Evolutionary conservation across 2,797 vertebrate genomes (phyloP), one percentile per base, ranked within the genome.

Genomic region (Columba guinea): DNA sequence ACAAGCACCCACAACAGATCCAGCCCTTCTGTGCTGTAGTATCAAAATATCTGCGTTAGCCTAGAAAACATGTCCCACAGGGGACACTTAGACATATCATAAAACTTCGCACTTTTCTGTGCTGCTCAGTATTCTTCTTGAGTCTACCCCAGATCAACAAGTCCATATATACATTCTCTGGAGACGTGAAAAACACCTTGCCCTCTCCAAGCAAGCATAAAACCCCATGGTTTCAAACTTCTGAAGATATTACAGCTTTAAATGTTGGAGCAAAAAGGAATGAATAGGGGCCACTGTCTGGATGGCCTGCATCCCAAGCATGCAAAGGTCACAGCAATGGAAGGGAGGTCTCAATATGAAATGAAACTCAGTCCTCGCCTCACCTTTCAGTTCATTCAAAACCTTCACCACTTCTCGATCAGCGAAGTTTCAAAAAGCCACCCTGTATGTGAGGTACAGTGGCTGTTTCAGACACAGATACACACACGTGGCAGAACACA

Each of bases 401-500:
- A 58, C 11, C 8, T 68, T 80, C 59, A 19, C 30, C 7, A 0
- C 32, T 60, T 76, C 55, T 78, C 18, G 0, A n/a, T 67, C 20
- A 64, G 18, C 21, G 28, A 56, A 56, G 39, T 64, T 89, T 77
- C 60, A 60, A 56, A 89, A 89, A 60, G 35, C 55, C 21, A 28
- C 21, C 41, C 35, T 17, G 21, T 34, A 7, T 35, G 35, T 65
- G 81, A 95, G 52, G 28, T 35, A 70, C n/a, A 16, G 63, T 19
- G 32, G 39, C 53, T 62, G 23, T 23, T 67, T 79, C 67, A 87
- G 56, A 59, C 21, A 64, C 7, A 55, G 15, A 60, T 9, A 44
- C 18, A 55, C 1, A 1, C 1, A 2, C 28, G 34, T 30, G 30
- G 59, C 24, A 71, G 70, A 82, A 55, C 1, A 2, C 0, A 1